These are phyloP conservation scores for Sphenopsis melanotis DNA, from an alignment of 2,797 vertebrate species.

Conservation along the genomic window DNA sequence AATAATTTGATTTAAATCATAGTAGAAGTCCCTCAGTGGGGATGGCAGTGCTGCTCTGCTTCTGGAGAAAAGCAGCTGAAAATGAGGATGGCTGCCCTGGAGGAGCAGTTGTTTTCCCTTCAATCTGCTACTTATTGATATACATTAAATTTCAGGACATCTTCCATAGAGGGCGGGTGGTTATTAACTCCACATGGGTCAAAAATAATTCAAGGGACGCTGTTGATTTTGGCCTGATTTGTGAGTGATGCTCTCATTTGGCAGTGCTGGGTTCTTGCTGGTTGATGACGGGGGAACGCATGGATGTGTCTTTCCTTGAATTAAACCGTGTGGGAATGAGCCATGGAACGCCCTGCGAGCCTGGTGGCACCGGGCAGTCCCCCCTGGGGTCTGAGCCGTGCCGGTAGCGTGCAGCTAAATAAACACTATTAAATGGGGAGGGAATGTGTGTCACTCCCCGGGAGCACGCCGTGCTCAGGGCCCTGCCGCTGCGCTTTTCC, in stretches of 20 bases:
- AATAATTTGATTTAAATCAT: fast-evolving
- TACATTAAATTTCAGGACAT: background rate
- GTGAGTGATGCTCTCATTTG: background rate
- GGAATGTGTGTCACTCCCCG: background rate
- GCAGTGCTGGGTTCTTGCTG: background rate
- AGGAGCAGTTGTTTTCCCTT: background rate
- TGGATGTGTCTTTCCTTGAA: fast-evolving
- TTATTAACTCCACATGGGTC: background rate
- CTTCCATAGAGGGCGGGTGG: fast-evolving
- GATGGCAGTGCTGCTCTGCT: background rate
- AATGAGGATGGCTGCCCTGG: background rate
- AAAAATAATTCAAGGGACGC: fast-evolving
- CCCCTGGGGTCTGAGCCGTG: background rate
- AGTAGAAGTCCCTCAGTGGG: background rate
- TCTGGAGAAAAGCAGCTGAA: background rate
- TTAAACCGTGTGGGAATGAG: fast-evolving
- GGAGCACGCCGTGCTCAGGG: fast-evolving
- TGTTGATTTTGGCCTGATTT: background rate
- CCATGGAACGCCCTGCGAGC: fast-evolving
- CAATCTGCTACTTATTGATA: background rate
- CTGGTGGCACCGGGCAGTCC: background rate
- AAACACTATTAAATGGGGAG: background rate
- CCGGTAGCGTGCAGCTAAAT: background rate
- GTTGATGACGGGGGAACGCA: background rate
- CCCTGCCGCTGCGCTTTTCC: background rate